These are phyloP conservation scores for Sturnus vulgaris DNA, from an alignment of 2,113 vertebrate genomes.

Conservation along the genomic window DNA sequence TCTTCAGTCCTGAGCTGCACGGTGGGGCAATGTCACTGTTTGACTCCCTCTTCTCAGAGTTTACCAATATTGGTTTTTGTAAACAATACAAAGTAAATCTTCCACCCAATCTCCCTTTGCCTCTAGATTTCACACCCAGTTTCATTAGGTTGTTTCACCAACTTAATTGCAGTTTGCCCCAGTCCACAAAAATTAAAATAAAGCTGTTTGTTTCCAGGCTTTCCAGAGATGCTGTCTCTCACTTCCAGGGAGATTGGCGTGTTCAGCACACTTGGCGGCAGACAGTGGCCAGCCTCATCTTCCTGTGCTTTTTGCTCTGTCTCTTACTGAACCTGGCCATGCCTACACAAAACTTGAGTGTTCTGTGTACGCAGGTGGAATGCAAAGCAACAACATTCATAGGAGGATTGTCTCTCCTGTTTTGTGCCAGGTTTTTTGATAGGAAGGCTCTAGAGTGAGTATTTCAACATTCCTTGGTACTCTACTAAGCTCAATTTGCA, in stretches of 20 bases:
- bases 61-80: neutral
- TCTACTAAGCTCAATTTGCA: neutral
- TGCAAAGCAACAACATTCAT: neutral
- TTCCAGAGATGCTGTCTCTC: neutral
- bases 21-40: neutral
- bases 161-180: neutral
- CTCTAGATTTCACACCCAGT: neutral
- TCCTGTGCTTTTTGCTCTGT: neutral
- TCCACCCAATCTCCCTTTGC: neutral
- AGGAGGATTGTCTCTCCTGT: neutral
- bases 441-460: neutral
- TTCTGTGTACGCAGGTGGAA: neutral
- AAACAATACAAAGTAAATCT: neutral
- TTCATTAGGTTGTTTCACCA: neutral
- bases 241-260: neutral
- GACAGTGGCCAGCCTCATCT: neutral
- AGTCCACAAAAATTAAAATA: neutral
- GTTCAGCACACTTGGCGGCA: neutral
- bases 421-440: accelerated
- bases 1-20: neutral
- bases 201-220: neutral
- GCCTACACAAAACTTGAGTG: neutral
- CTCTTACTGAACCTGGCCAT: neutral
- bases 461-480: neutral
- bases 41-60: neutral